Conservation (phyloP, 1,140 invertebrate species). For the Panagrolaimus sp. region DNA sequence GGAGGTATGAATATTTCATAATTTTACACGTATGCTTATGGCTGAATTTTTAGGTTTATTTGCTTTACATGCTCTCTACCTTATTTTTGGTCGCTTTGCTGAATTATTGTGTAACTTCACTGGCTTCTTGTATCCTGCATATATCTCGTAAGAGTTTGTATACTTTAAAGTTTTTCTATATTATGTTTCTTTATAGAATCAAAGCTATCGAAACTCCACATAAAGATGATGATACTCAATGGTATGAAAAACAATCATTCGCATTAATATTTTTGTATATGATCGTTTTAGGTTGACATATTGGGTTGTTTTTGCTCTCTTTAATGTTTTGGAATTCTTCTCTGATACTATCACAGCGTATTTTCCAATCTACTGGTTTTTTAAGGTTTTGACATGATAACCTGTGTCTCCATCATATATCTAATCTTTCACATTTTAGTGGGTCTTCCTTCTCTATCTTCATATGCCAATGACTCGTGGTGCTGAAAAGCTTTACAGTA, state of each 20-base stretch:
- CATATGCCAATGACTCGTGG: constrained; percentile 84
- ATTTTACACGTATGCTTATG: no score
- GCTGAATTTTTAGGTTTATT: constrained; percentile 66
- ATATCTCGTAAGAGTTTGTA: constrained; percentile 68
- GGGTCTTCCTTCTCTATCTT: constrained; percentile 85
- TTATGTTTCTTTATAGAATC: constrained; percentile 62
- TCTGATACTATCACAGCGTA: constrained; percentile 71
- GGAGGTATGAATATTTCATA: constrained; percentile 71
- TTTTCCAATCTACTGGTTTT: constrained; percentile 96
- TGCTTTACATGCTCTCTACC: constrained; percentile 69
- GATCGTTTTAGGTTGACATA: constrained; percentile 96
- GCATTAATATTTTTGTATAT: no score
- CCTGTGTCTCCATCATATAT: constrained; percentile 2
- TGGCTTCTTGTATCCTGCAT: constrained; percentile 92
- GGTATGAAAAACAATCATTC: no score
- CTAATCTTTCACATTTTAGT: constrained; percentile 66
- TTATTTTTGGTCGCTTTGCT: constrained; percentile 88
- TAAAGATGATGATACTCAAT: constrained; percentile 83
- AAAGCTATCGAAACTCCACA: constrained; percentile 66
- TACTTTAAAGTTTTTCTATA: neutral
- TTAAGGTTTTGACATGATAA: constrained; percentile 71
- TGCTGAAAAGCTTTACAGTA: constrained; percentile 79
- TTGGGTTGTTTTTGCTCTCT: constrained; percentile 83
- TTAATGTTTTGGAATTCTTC: constrained; percentile 87
- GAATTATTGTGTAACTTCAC: constrained; percentile 90